Evolutionary conservation across 2,888 invertebrate genomes (phyloP).

Genomic region (Acanthopleura granulata): DNA sequence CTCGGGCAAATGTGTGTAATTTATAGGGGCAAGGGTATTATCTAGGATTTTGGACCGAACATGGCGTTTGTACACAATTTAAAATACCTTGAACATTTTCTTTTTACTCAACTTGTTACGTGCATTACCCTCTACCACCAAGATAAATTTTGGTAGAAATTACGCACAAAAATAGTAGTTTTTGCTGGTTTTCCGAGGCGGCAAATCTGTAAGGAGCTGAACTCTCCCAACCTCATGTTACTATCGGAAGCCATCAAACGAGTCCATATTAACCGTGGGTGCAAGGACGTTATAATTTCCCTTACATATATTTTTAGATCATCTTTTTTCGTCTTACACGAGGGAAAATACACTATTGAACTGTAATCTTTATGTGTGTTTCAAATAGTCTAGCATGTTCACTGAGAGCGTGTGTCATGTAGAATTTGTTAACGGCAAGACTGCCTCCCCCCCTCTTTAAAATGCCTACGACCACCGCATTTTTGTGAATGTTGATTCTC

Average conservation of each 20-base stretch:
- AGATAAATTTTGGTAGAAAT: constrained; percentile 6
- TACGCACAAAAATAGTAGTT: not conserved
- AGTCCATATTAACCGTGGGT: not conserved
- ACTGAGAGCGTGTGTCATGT: too few relatives aligned
- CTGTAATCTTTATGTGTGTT: too few relatives aligned
- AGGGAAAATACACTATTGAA: too few relatives aligned
- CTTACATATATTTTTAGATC: too few relatives aligned
- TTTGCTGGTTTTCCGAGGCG: constrained; percentile 22
- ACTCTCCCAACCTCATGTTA: constrained; percentile 55
- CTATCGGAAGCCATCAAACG: constrained; percentile 48
- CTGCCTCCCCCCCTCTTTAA: constrained; percentile 19
- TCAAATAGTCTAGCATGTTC: too few relatives aligned
- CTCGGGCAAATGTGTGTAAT: constrained; percentile 53
- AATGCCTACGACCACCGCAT: constrained; percentile 47
- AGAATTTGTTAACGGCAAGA: not conserved
- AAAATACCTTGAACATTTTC: not conserved
- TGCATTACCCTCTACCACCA: too few relatives aligned
- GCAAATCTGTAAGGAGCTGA: constrained; percentile 44
- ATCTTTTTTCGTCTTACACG: too few relatives aligned
- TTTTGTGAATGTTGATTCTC: constrained; percentile 62
- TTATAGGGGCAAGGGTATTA: constrained; percentile 51
- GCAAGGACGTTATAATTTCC: constrained; percentile 1
- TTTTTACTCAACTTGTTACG: too few relatives aligned
- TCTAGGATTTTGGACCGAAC: constrained; percentile 27
- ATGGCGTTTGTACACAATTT: not conserved